A percentile compares a stretch with the other conserved stretches of the same genome.
Conservation (phyloP, 2,888 invertebrate genomes). For the Hypena proboscidalis region DNA sequence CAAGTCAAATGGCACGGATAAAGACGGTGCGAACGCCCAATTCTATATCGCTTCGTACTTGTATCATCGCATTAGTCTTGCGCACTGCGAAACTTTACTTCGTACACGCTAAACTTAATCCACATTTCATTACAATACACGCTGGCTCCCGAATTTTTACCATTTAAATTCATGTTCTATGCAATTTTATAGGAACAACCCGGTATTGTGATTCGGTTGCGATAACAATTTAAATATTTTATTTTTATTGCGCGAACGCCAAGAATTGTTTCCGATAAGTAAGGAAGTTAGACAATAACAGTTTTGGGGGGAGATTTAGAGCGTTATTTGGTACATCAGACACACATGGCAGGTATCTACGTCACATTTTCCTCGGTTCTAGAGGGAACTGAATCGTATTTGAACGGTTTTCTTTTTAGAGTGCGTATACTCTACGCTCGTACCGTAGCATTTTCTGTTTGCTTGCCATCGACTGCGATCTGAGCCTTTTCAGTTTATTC, state of each 20-base stretch:
- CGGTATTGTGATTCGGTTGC: conserved; percentile 42
- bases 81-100: conserved; percentile 54
- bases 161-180: conserved; percentile 50
- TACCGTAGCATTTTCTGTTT: no score
- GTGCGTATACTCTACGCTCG: no score
- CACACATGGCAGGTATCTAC: conserved; percentile 27
- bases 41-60: conserved; percentile 72
- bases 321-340: conserved; percentile 33
- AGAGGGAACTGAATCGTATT: not conserved
- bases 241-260: conserved; percentile 46
- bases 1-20: conserved; percentile 81
- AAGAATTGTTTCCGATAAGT: conserved; percentile 45
- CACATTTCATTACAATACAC: conserved; percentile 64
- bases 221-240: conserved; percentile 53
- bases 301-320: conserved; percentile 39
- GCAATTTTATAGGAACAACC: conserved; percentile 47
- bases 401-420: not conserved
- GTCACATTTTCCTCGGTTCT: not conserved
- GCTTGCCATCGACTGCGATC: no score
- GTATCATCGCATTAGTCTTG: conserved; percentile 69
- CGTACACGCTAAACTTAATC: conserved; percentile 58
- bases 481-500: no score
- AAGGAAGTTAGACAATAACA: conserved; percentile 50
- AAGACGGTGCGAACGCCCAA: conserved; percentile 69
- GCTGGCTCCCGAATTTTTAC: conserved; percentile 48